Evolutionary conservation across 2,888 invertebrate genomes (phyloP).

Genomic region (Drosophila suboccidentalis): DNA sequence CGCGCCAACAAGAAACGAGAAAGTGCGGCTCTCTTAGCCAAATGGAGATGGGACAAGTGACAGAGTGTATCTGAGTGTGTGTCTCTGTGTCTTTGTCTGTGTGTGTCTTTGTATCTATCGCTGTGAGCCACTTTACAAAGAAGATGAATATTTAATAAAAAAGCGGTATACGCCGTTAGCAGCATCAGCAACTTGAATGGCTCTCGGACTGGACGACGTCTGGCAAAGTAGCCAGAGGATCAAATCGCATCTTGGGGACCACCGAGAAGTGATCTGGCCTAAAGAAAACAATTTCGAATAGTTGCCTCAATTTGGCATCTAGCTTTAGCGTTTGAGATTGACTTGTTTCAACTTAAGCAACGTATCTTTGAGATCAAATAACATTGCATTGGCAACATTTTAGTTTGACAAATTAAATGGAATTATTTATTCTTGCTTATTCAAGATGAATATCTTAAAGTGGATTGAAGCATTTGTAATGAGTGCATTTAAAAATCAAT

Average conservation of each 20-base stretch:
- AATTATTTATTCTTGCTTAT: neutral
- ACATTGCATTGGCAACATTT: neutral
- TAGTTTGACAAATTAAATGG: conserved; percentile 3
- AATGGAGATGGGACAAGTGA: conserved; percentile 4
- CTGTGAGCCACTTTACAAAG: conserved; percentile 42
- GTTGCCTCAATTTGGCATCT: neutral
- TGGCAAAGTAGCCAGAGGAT: conserved; percentile 21
- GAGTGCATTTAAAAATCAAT: too few relatives aligned
- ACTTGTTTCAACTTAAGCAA: neutral
- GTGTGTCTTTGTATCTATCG: conserved; percentile 6
- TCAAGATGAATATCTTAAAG: too few relatives aligned
- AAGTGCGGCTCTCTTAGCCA: conserved; percentile 52
- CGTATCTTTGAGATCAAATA: neutral
- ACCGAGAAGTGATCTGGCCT: conserved; percentile 7
- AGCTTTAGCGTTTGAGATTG: neutral
- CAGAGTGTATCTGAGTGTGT: neutral
- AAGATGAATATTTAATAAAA: conserved; percentile 48
- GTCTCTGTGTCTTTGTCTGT: neutral
- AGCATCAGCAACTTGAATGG: conserved; percentile 27
- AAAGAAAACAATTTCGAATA: neutral
- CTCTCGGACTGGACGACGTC: conserved; percentile 23
- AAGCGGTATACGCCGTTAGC: conserved; percentile 50
- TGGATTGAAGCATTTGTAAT: too few relatives aligned
- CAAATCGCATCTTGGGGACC: conserved; percentile 6
- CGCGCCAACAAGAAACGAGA: conserved; percentile 62